Evolutionary conservation across 2,113 vertebrate genomes (phyloP).

Genomic region (Podilymbus podiceps): DNA sequence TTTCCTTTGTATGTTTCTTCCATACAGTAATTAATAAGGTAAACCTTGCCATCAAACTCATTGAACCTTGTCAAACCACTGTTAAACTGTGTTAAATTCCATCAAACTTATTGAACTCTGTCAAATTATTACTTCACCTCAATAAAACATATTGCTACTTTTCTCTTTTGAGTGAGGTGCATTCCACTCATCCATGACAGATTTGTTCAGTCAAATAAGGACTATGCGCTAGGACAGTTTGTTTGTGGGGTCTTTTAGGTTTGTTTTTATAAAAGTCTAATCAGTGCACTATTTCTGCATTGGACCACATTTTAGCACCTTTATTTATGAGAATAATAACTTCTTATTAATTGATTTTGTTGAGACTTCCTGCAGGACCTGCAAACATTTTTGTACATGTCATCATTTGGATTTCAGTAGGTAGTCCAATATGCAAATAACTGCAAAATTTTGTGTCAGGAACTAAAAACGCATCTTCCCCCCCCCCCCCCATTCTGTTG

Average conservation of each 20-base stretch:
- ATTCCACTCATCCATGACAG: neutral
- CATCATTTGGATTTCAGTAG: neutral
- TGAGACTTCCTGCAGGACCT: neutral
- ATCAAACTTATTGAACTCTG: neutral
- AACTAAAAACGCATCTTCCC: neutral
- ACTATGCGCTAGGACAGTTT: neutral
- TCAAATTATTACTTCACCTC: neutral
- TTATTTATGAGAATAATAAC: neutral
- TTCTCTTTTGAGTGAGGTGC: neutral
- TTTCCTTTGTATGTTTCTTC: neutral
- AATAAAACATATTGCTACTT: neutral
- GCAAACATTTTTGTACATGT: neutral
- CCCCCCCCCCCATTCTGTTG: neutral
- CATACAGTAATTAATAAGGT: neutral
- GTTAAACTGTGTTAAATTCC: neutral
- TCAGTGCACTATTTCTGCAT: neutral
- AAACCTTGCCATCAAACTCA: neutral
- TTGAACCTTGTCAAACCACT: neutral
- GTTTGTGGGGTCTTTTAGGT: neutral
- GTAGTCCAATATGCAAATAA: neutral
- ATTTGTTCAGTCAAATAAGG: neutral
- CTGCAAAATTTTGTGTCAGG: neutral
- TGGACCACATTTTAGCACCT: neutral
- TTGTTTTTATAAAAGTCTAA: neutral
- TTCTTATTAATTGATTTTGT: neutral